Conservation (phyloP, 1,140 invertebrate species). For the Centruroides sculpturatus region DNA sequence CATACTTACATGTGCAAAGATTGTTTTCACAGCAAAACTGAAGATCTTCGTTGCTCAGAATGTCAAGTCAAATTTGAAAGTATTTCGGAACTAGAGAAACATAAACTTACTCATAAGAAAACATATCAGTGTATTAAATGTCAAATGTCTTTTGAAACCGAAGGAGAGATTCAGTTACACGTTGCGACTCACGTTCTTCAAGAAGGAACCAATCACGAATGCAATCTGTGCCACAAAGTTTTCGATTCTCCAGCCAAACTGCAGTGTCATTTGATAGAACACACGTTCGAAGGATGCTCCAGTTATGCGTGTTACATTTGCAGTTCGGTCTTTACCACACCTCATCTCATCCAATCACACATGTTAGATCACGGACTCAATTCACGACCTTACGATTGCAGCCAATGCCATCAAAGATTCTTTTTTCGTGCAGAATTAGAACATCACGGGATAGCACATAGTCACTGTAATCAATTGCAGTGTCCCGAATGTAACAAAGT, state of each 20-base stretch:
- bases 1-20: constrained; percentile 42
- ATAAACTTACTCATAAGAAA: constrained; percentile 30
- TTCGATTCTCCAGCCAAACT: constrained; percentile 58
- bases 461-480: not conserved
- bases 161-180: constrained; percentile 50
- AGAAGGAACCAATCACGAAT: constrained; percentile 44
- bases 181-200: constrained; percentile 40
- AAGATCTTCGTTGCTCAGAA: constrained; percentile 33
- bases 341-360: constrained; percentile 61
- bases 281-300: constrained; percentile 67
- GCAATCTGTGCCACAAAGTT: constrained; percentile 52
- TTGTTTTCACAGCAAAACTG: constrained; percentile 39
- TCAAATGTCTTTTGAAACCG: constrained; percentile 46
- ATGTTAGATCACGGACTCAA: constrained; percentile 64
- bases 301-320: constrained; percentile 78
- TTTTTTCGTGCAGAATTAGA: constrained; percentile 83
- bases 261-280: constrained; percentile 81
- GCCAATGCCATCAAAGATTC: constrained; percentile 64
- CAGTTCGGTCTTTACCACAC: constrained; percentile 66
- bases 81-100: constrained; percentile 37
- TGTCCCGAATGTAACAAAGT: constrained; percentile 18
- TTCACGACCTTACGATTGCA: constrained; percentile 67
- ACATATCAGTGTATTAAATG: constrained; percentile 55
- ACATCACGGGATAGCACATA: constrained; percentile 43
- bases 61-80: constrained; percentile 43